Percentiles rank a stretch among this genome's conserved stretches.
Conservation (phyloP, 2,797 vertebrate genomes). For the Zalophus californianus region DNA sequence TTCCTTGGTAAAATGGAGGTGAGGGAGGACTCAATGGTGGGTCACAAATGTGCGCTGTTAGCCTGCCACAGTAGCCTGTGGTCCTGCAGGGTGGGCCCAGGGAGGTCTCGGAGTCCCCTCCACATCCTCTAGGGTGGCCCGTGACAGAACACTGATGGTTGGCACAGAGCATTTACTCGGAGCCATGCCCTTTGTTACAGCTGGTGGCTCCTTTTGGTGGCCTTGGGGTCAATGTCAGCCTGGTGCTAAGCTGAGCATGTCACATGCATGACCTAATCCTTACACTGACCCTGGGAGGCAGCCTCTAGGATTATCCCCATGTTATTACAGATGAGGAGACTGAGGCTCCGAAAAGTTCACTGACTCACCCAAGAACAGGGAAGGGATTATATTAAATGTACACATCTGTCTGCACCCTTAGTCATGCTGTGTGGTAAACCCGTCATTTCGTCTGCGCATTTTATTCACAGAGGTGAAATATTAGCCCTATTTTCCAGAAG, state of each 20-base stretch:
- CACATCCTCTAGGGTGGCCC: not conserved
- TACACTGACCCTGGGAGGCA: not conserved
- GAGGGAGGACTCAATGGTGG: not conserved
- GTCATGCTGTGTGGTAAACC: not conserved
- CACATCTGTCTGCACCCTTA: not conserved
- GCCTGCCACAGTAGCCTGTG: not conserved
- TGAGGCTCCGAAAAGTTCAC: not conserved
- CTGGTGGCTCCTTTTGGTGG: not conserved
- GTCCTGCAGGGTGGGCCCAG: not conserved
- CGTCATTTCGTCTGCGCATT: not conserved
- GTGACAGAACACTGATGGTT: not conserved
- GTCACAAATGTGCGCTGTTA: not conserved
- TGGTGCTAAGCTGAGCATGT: not conserved
- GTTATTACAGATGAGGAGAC: constrained; percentile 14
- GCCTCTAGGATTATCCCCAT: not conserved
- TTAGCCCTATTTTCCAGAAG: not conserved
- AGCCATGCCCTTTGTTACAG: not conserved
- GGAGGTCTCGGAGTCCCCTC: not conserved
- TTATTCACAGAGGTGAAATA: not conserved
- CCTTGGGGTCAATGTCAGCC: not conserved
- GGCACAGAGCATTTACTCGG: not conserved
- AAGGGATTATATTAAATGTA: not conserved
- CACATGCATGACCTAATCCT: not conserved
- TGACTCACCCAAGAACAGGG: not conserved
- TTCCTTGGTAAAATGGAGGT: not conserved